Evolutionary conservation across 2,113 vertebrate species (phyloP), one percentile per base, ranked within the genome.

Genomic region (Corydoras maculifer): DNA sequence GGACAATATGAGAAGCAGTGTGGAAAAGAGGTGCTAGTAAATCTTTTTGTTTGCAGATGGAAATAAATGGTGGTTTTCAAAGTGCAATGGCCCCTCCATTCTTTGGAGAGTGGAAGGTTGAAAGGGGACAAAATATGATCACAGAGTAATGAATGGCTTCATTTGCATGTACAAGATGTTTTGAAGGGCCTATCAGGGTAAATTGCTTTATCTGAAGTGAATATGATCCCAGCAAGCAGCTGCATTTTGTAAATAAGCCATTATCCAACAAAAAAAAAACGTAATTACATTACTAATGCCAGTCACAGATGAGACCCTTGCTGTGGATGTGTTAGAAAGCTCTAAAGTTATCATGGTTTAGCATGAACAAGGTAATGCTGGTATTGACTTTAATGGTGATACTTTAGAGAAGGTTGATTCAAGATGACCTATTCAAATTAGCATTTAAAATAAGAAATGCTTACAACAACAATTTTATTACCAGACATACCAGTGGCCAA

Each of bases 201-300:
- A 86, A 87, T 82, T 83, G 79, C 80, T 81, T 85, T 74, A 82
- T 84, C 62, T 77, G 78, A 69, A 70, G 73, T 75, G 74, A 81
- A 81, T 65, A 57, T 76, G 82, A 86, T 77, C 68, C 67, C 62
- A 3, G 29, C 69, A 65, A 66, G 67, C 75, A 73, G 75, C 72
- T 76, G 68, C 73, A 73, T 81, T 87, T 82, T 81, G 82, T 81
- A 86, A 86, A 87, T 86, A 87, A 81, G 81, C 67, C 79, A 78
- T 84, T 86, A 84, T 73, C 76, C 78, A 83, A 78, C 72, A 43
- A 72, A 43, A 43, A 43, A 43, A 54, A 82, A 73, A 73, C 49
- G 60, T 86, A 86, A 87, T 86, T 81, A 81, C 81, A 69, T 78
- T 3, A 35, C 77, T 83, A 78, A 81, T 82, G 83, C 79, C 76